These are phyloP conservation scores for Premnoplex brunnescens DNA, from an alignment of 2,797 vertebrate species.

Conservation along the genomic window DNA sequence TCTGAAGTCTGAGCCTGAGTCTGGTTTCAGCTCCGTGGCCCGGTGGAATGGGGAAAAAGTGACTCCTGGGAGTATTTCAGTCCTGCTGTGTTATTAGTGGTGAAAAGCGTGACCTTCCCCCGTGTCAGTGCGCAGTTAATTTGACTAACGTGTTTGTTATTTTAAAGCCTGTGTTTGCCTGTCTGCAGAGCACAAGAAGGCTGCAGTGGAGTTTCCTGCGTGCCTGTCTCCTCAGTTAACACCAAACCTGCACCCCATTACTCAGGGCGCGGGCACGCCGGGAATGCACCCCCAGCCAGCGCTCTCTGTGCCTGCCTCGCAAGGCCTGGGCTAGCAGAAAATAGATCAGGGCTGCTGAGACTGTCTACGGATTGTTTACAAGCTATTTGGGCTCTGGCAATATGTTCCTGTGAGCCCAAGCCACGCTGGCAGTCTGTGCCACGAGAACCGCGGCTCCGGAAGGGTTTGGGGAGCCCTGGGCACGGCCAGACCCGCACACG, in stretches of 20 bases:
- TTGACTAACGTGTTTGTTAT: constrained; percentile 76
- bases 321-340: constrained; percentile 87
- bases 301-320: constrained; percentile 86
- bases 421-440: background rate
- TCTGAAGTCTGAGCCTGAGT: constrained; percentile 63
- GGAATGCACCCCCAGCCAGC: constrained; percentile 86
- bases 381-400: constrained; percentile 77
- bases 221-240: constrained; percentile 78
- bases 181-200: constrained; percentile 52
- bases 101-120: background rate
- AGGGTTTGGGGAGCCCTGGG: background rate
- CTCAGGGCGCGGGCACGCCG: constrained; percentile 87
- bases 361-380: constrained; percentile 82
- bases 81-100: background rate
- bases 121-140: constrained; percentile 60
- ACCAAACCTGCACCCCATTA: constrained; percentile 77
- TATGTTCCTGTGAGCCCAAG: constrained; percentile 70
- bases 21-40: constrained; percentile 69
- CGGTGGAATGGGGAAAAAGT: constrained; percentile 65
- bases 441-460: background rate
- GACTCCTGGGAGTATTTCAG: constrained; percentile 26
- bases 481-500: background rate
- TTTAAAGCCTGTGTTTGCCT: constrained; percentile 73
- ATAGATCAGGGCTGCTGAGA: constrained; percentile 79
- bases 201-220: constrained; percentile 70